Percentiles rank a stretch among this genome's conserved stretches.
These are phyloP conservation scores for Leptinotarsa lineolata DNA, from an alignment of 1,140 invertebrate species.

Conservation along the genomic window DNA sequence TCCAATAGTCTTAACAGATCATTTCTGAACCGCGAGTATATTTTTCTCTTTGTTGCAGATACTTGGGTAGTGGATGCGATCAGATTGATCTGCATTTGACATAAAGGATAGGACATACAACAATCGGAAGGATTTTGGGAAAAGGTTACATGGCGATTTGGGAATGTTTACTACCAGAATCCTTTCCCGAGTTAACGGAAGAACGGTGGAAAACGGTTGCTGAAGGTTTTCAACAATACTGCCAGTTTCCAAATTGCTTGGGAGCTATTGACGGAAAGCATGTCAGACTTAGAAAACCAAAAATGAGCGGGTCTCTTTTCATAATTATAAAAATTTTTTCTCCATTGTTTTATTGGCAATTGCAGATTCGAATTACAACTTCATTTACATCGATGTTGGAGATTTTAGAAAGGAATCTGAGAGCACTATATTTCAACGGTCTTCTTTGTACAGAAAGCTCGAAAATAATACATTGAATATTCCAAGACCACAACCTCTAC, in stretches of 20 bases:
- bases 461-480: conserved; percentile 7
- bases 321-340: conserved; percentile 27
- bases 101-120: conserved; percentile 23
- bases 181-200: background rate
- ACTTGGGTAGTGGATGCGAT: conserved; percentile 27
- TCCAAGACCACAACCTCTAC: background rate
- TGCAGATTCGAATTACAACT: conserved; percentile 31
- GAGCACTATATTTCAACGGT: conserved; percentile 23
- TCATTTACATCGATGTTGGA: conserved; percentile 30
- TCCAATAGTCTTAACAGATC: background rate
- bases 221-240: conserved; percentile 13
- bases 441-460: background rate
- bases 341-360: conserved; percentile 25
- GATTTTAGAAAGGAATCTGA: conserved; percentile 32
- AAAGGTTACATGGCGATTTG: conserved; percentile 27
- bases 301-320: conserved; percentile 21
- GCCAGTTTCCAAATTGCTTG: conserved; percentile 43
- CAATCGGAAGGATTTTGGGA: conserved; percentile 26
- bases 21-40: background rate
- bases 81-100: conserved; percentile 26
- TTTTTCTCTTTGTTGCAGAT: conserved; percentile 12
- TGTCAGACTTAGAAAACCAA: conserved; percentile 41
- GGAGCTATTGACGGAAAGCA: conserved; percentile 57
- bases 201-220: background rate
- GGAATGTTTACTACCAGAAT: background rate